Conservation (phyloP, 2,888 invertebrate genomes). For the Exocentrus adspersus region DNA sequence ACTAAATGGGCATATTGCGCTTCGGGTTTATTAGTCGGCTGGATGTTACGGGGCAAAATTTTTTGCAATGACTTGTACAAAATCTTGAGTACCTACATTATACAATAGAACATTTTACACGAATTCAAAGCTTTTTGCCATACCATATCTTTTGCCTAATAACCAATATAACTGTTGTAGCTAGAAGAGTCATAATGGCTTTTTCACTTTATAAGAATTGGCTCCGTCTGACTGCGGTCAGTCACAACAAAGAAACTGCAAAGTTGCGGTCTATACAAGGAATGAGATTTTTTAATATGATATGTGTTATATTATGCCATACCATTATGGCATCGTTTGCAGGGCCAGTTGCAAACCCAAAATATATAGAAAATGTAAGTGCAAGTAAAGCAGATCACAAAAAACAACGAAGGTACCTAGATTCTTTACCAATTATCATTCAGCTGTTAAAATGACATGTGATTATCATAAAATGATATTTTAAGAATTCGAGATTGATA, state of each 20-base stretch:
- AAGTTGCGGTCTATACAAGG: constrained; percentile 51
- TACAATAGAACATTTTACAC: not conserved
- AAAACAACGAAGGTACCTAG: too few relatives aligned
- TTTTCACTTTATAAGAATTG: constrained; percentile 49
- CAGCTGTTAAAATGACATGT: not conserved
- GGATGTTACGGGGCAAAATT: too few relatives aligned
- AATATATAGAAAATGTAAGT: constrained; percentile 50
- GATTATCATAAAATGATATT: not conserved
- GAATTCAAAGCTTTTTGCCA: not conserved
- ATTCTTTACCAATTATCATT: too few relatives aligned
- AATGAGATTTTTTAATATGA: constrained; percentile 51
- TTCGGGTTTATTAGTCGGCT: too few relatives aligned
- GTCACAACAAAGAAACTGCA: constrained; percentile 39
- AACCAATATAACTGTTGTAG: constrained; percentile 33
- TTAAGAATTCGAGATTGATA: not conserved
- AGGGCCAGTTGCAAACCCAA: constrained; percentile 48
- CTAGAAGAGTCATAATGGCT: constrained; percentile 40
- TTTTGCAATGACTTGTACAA: not conserved
- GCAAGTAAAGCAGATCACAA: too few relatives aligned
- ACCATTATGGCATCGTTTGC: constrained; percentile 49
- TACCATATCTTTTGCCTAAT: not conserved
- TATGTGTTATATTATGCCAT: constrained; percentile 51
- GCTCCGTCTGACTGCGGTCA: constrained; percentile 38
- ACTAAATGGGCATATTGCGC: too few relatives aligned
- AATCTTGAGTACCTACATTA: not conserved